A percentile compares a stretch with the other conserved stretches of the same genome.
Conservation (phyloP, 2,113 vertebrate genomes). For the Cheirogaleus medius region DNA sequence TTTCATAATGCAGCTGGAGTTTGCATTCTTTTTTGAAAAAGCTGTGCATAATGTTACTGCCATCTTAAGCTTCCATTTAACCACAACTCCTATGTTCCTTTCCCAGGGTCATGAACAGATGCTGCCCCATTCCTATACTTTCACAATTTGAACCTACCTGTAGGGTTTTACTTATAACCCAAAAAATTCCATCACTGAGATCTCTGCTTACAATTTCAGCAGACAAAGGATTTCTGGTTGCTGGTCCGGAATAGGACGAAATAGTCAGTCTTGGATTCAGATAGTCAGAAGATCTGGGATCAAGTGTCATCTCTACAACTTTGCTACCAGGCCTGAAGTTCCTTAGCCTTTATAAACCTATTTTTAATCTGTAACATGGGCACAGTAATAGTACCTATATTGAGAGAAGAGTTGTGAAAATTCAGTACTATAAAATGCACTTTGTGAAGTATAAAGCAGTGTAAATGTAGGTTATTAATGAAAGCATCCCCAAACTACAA, state of each 20-base stretch:
- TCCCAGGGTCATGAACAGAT: not conserved
- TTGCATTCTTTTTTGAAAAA: not conserved
- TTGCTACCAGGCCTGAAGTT: not conserved
- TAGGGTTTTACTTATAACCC: not conserved
- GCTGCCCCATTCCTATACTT: not conserved
- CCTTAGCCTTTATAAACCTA: not conserved
- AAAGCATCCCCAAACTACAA: not conserved
- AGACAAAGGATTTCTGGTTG: not conserved
- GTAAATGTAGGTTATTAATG: not conserved
- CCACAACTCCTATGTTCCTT: not conserved
- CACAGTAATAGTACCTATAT: not conserved
- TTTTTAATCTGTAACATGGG: not conserved
- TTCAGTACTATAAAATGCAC: not conserved
- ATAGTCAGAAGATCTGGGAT: not conserved
- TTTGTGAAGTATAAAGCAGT: not conserved
- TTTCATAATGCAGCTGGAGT: not conserved
- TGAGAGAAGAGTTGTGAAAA: not conserved
- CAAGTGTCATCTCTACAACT: not conserved
- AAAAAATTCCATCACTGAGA: not conserved
- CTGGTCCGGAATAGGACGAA: not conserved
- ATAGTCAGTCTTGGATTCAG: not conserved
- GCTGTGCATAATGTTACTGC: not conserved
- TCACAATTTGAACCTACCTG: not conserved
- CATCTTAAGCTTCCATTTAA: not conserved
- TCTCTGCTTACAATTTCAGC: not conserved